Conservation (phyloP, 2,888 invertebrate species). For the Rapana venosa region DNA sequence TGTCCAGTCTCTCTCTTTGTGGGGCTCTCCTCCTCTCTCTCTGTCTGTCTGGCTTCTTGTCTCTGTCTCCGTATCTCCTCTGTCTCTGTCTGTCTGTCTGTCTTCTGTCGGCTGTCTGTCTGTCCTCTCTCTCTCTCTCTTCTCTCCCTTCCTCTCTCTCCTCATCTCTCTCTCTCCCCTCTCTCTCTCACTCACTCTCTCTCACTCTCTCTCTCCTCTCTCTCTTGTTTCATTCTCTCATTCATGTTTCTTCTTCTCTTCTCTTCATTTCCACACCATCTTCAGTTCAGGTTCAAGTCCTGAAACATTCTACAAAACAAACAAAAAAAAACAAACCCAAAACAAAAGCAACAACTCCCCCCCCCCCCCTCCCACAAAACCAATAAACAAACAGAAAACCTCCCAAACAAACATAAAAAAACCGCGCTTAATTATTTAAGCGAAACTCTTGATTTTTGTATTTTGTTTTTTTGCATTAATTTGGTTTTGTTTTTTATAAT, state of each 20-base stretch:
- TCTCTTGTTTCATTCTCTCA: no score
- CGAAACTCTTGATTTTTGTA: background rate
- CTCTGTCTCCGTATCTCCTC: background rate
- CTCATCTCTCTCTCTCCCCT: background rate
- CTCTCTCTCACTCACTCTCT: background rate
- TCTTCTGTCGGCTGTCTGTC: background rate
- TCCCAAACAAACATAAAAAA: no score
- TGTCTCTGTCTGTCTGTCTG: background rate
- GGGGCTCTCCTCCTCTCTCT: background rate
- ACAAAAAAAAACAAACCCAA: no score
- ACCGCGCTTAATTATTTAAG: no score
- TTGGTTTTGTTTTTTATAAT: background rate
- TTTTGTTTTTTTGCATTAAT: background rate
- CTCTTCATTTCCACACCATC: no score
- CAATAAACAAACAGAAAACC: no score
- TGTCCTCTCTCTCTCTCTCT: background rate
- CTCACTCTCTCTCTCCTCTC: background rate
- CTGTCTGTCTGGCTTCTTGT: background rate
- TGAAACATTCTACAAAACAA: no score
- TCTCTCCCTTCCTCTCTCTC: background rate
- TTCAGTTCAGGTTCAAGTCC: no score
- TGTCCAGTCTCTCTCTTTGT: background rate
- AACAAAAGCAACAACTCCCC: no score
- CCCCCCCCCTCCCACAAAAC: no score
- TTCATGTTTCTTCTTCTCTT: no score